Evolutionary conservation across 2,888 invertebrate species (phyloP), one percentile per base, ranked within the genome.

Genomic region (Drosophila pullipes): DNA sequence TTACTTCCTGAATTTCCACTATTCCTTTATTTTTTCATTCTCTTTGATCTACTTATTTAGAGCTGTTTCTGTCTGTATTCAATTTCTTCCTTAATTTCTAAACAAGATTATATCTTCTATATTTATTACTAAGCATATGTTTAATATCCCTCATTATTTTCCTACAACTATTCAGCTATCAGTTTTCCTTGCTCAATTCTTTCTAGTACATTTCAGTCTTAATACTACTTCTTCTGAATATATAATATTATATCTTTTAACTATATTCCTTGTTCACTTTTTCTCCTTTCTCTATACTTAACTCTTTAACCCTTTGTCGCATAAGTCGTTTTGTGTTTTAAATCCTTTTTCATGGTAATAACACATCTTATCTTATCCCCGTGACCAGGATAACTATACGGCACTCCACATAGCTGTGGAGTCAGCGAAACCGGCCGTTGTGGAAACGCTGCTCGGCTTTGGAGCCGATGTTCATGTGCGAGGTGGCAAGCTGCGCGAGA

Each of bases 341-440:
- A 47, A 25, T 2, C 9, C 22, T 9, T 30, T 41, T n/a, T 5
- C 7, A 1, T 39, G 18, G 2, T 39, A 37, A 25, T 39, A 57
- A 57, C 9, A 30, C n/a, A 16, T 22, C n/a, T 13, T 16, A 28
- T 33, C 9, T 57, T 28, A 10, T 25, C 1, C 25, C 25, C 13
- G 1, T 25, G 47, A 47, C 11, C 53, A 98, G 98, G 98, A 99
- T 91, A 98, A 99, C 93, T 99, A 98, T 94, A 99, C 99, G 41
- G 99, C 99, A 0, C 94, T 99, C 1, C 99, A 99, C 92, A 97
- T 99, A 90, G 99, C 99, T 6, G 99, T 99, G 3, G 98, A 98
- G 93, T 97, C 97, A 1, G 97, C 97, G 73, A 98, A 98, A 91
- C 98, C 99, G 2, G 96, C 97, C 10, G 98, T 99, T 3, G 99